A percentile compares a stretch with the other conserved stretches of the same genome.
phyloP scores from a whole-genome alignment of 2,797 vertebrate genomes.

The Eleutherodactylus coqui region DNA sequence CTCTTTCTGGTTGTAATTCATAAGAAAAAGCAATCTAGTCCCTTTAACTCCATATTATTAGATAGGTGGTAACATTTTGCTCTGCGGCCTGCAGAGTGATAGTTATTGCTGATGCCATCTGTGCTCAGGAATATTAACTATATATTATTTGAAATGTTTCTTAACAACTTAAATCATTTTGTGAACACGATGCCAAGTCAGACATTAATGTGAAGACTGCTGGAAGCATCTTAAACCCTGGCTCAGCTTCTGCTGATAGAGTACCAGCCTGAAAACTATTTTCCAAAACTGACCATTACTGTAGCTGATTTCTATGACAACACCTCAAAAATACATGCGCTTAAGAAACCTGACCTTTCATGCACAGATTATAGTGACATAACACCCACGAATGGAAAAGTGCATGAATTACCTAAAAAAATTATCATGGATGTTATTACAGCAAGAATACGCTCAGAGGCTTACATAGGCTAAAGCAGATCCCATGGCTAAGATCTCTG shows the following conservation, averaged over 20 bases:
- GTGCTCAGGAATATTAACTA: background rate
- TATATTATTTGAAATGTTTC: constrained; percentile 8
- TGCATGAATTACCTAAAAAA: background rate
- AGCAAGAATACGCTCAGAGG: no score
- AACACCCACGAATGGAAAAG: background rate
- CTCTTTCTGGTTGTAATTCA: no score
- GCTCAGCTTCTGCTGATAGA: background rate
- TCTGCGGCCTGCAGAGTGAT: background rate
- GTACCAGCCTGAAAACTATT: background rate
- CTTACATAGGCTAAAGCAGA: no score
- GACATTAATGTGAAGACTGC: background rate
- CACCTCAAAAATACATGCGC: background rate
- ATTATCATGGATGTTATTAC: no score
- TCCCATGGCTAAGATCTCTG: no score
- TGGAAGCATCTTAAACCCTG: background rate
- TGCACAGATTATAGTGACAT: background rate
- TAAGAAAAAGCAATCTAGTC: no score
- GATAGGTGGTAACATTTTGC: background rate
- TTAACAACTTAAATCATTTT: background rate
- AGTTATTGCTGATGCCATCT: background rate
- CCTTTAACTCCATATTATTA: background rate
- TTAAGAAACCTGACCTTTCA: background rate
- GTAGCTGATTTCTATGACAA: background rate
- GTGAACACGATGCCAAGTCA: background rate
- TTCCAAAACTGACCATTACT: background rate